Conservation (phyloP, 2,113 vertebrate species). For the Rhinoderma darwinii region DNA sequence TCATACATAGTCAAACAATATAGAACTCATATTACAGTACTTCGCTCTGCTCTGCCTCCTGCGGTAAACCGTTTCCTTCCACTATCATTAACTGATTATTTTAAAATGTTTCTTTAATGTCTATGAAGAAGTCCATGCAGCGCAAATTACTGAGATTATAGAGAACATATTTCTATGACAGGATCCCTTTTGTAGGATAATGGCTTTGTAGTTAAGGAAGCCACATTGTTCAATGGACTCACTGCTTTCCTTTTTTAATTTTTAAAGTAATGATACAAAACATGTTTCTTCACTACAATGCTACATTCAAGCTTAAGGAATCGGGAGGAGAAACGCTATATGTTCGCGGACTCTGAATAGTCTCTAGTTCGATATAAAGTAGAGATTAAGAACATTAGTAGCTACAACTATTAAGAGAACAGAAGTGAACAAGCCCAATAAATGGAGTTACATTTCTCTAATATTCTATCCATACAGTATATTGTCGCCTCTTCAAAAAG, state of each 20-base stretch:
- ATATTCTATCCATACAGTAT: too few relatives aligned
- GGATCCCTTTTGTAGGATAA: slow-evolving; percentile 11
- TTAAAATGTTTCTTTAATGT: slow-evolving; percentile 23
- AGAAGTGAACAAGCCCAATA: too few relatives aligned
- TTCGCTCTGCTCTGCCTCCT: neutral
- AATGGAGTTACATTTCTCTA: too few relatives aligned
- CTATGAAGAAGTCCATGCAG: neutral
- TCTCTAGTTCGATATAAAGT: neutral
- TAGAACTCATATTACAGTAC: neutral
- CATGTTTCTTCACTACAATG: slow-evolving; percentile 20
- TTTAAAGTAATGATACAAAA: slow-evolving; percentile 12
- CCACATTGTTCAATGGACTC: neutral
- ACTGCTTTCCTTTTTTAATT: neutral
- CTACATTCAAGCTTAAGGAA: slow-evolving; percentile 5
- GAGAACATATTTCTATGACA: slow-evolving; percentile 24
- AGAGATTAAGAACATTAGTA: neutral
- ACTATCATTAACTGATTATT: slow-evolving; percentile 4
- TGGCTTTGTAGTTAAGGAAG: neutral
- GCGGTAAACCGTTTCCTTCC: slow-evolving; percentile 23
- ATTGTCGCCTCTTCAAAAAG: too few relatives aligned
- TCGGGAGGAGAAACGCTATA: neutral
- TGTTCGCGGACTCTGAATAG: neutral
- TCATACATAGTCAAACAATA: neutral
- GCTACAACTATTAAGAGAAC: too few relatives aligned
- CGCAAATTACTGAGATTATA: slow-evolving; percentile 1